These are phyloP conservation scores for Pseudomyrmex concolor DNA, from an alignment of 1,140 invertebrate species.

Conservation along the genomic window DNA sequence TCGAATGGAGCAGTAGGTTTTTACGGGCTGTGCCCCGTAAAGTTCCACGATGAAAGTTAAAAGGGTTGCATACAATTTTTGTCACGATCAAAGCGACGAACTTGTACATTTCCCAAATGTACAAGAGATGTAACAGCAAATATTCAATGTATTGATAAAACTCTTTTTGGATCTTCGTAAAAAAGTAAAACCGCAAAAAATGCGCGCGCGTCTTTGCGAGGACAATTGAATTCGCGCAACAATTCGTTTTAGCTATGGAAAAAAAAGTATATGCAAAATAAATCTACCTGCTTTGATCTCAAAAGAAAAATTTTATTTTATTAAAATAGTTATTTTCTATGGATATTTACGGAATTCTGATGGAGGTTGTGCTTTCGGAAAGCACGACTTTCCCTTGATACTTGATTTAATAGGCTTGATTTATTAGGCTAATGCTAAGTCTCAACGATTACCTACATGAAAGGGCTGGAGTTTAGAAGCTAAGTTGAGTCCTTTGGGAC, in stretches of 20 bases:
- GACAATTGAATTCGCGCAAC: no score
- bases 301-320: no score
- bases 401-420: slow-evolving; percentile 60
- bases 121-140: slow-evolving; percentile 1
- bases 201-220: background rate
- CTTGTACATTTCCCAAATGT: background rate
- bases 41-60: slow-evolving; percentile 53
- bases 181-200: background rate
- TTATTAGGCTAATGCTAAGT: slow-evolving; percentile 63
- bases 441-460: slow-evolving; percentile 62
- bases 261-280: no score
- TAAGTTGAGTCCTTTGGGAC: slow-evolving; percentile 57
- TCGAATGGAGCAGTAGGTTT: slow-evolving; percentile 34
- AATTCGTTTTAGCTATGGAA: no score
- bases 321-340: background rate
- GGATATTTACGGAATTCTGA: background rate
- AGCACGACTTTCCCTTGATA: background rate
- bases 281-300: background rate
- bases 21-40: slow-evolving; percentile 40
- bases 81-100: slow-evolving; percentile 9
- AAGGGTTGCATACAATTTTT: slow-evolving; percentile 38
- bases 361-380: background rate
- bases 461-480: slow-evolving; percentile 59
- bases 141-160: background rate
- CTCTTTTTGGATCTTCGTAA: background rate